Conservation (phyloP, 2,113 vertebrate genomes). For the Tetrax tetrax region DNA sequence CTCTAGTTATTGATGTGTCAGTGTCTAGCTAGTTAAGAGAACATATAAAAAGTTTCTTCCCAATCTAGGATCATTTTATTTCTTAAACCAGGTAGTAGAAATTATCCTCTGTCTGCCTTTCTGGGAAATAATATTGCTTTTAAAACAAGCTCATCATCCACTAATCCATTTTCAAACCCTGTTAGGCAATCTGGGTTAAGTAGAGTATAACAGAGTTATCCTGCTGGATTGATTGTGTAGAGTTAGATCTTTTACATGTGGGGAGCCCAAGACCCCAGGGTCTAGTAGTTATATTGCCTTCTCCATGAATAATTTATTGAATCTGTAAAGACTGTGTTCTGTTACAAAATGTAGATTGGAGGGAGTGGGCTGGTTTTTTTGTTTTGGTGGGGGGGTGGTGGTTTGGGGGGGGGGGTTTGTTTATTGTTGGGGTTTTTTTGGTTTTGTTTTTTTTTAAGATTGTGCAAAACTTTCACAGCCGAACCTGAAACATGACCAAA, state of each 20-base stretch:
- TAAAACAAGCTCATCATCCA: constrained; percentile 71
- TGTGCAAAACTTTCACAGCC: neutral
- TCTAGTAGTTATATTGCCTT: constrained; percentile 69
- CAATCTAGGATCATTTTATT: constrained; percentile 48
- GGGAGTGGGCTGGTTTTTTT: neutral
- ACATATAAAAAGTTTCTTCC: constrained; percentile 18
- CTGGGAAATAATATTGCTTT: constrained; percentile 57
- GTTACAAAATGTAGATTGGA: constrained; percentile 16
- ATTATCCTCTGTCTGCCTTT: constrained; percentile 49
- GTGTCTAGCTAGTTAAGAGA: neutral
- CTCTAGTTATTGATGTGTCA: neutral
- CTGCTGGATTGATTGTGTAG: constrained; percentile 55
- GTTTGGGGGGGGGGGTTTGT: too few species aligned
- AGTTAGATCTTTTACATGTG: constrained; percentile 64
- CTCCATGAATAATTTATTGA: constrained; percentile 69
- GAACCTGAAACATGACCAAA: neutral
- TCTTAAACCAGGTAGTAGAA: constrained; percentile 48
- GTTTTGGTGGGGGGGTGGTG: neutral
- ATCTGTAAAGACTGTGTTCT: constrained; percentile 14
- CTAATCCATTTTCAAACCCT: constrained; percentile 74
- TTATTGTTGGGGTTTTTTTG: too few species aligned
- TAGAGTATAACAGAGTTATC: constrained; percentile 55
- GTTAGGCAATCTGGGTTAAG: constrained; percentile 68
- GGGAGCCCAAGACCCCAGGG: constrained; percentile 59
- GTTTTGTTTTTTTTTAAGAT: neutral